These are phyloP conservation scores for Hyposoter didymator DNA, from an alignment of 2,888 invertebrate genomes.

Conservation along the genomic window DNA sequence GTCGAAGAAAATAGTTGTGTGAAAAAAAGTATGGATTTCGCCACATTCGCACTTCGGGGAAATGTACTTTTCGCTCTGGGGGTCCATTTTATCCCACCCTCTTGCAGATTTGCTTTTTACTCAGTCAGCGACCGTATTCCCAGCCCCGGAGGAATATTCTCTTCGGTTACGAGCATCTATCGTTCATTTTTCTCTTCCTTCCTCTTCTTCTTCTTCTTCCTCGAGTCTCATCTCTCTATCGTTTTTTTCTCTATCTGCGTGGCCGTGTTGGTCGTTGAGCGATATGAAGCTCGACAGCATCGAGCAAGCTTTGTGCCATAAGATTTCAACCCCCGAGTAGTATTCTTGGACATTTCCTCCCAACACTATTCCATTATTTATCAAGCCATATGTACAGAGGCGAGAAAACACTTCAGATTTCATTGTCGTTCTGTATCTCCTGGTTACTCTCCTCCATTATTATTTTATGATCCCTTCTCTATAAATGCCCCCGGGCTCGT, in stretches of 20 bases:
- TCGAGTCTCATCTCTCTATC: neutral
- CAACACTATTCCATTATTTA: slow-evolving; percentile 47
- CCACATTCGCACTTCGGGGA: neutral
- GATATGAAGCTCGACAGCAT: neutral
- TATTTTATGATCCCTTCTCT: neutral
- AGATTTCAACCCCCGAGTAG: slow-evolving; percentile 44
- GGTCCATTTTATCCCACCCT: slow-evolving; percentile 26
- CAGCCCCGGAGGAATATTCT: slow-evolving; percentile 25
- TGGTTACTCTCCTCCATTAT: slow-evolving; percentile 15
- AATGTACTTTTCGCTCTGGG: neutral
- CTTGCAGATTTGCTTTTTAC: neutral
- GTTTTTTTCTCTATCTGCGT: neutral
- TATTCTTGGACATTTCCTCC: slow-evolving; percentile 19
- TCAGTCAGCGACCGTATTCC: slow-evolving; percentile 17
- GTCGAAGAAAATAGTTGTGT: neutral
- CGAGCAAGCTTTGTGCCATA: slow-evolving; percentile 25
- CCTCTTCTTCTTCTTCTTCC: neutral
- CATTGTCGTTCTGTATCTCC: neutral
- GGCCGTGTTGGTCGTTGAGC: neutral
- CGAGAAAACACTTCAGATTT: slow-evolving; percentile 25
- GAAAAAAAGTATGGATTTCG: neutral
- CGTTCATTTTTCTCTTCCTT: slow-evolving; percentile 12
- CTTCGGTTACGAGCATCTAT: slow-evolving; percentile 21
- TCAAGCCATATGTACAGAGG: slow-evolving; percentile 47
- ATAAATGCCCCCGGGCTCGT: slow-evolving; percentile 11